Percentiles rank a stretch among this genome's conserved stretches.
phyloP scores from a whole-genome alignment of 1,140 invertebrate genomes.

The Polyergus mexicanus region DNA sequence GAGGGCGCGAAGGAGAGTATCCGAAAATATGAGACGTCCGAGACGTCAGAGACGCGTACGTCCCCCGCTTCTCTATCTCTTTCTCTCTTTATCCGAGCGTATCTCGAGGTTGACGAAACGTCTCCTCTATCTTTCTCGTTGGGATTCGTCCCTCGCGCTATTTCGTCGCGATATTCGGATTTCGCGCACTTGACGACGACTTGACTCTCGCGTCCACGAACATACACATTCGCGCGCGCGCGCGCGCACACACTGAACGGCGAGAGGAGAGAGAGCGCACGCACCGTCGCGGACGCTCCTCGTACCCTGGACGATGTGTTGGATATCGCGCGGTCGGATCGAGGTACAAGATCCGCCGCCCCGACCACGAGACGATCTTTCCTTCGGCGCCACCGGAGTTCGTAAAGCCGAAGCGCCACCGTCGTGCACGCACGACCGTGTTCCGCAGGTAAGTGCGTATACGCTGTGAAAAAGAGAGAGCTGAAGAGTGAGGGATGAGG shows the following conservation, averaged over 20 bases:
- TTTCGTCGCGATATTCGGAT: too few relatives aligned
- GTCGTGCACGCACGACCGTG: conserved; percentile 74
- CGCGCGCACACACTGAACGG: not conserved
- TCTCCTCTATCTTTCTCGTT: too few relatives aligned
- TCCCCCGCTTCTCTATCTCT: not conserved
- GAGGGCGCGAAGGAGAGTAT: conserved; percentile 34
- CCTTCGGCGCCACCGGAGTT: conserved; percentile 61
- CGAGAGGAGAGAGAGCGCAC: conserved; percentile 20
- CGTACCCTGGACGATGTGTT: conserved; percentile 50
- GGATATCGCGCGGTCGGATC: conserved; percentile 43
- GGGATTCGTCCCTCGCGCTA: too few relatives aligned
- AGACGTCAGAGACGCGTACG: conserved; percentile 19
- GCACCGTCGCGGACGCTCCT: conserved; percentile 33
- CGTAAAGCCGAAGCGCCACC: conserved; percentile 70
- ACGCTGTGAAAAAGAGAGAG: conserved; percentile 27
- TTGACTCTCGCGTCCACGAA: not conserved
- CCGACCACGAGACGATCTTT: conserved; percentile 41
- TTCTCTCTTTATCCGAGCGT: not conserved
- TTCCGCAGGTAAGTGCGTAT: conserved; percentile 76
- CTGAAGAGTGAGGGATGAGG: conserved; percentile 45
- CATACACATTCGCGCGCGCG: not conserved
- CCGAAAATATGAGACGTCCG: conserved; percentile 69
- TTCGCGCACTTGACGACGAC: not conserved
- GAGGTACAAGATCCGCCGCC: conserved; percentile 45
- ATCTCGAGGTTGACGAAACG: too few relatives aligned